These are phyloP conservation scores for Drosophila lini DNA, from an alignment of 1,140 invertebrate genomes.

Conservation along the genomic window DNA sequence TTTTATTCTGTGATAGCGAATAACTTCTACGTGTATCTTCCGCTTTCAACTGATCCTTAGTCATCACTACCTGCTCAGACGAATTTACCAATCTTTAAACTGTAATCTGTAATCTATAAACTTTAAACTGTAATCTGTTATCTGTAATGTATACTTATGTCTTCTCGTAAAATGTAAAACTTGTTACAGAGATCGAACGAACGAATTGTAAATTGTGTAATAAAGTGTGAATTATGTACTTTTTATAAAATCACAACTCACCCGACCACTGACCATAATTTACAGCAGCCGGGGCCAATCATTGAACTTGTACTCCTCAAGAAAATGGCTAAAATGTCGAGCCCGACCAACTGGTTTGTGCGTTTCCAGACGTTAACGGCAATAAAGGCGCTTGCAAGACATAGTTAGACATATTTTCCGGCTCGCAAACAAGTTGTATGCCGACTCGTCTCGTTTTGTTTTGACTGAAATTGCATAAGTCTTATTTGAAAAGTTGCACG, in stretches of 20 bases:
- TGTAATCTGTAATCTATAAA: slow-evolving; percentile 49
- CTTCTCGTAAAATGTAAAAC: slow-evolving; percentile 51
- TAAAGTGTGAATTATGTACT: slow-evolving; percentile 82
- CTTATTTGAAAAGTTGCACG: slow-evolving; percentile 33
- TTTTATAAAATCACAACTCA: slow-evolving; percentile 77
- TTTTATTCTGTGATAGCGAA: slow-evolving; percentile 82
- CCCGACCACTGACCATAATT: slow-evolving; percentile 36
- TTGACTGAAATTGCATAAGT: slow-evolving; percentile 64
- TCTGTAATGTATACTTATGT: slow-evolving; percentile 44
- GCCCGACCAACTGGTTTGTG: slow-evolving; percentile 69
- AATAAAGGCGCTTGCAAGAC: slow-evolving; percentile 55
- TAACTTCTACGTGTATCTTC: slow-evolving; percentile 56
- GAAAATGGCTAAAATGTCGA: slow-evolving; percentile 50
- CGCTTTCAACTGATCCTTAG: slow-evolving; percentile 67
- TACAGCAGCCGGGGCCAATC: slow-evolving; percentile 46
- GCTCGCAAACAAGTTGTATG: slow-evolving; percentile 60
- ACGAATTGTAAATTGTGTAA: slow-evolving; percentile 74
- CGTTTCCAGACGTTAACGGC: slow-evolving; percentile 30
- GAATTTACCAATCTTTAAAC: slow-evolving; percentile 64
- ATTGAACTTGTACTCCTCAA: slow-evolving; percentile 74
- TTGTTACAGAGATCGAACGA: slow-evolving; percentile 67
- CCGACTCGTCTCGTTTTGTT: slow-evolving; percentile 38
- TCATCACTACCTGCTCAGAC: slow-evolving; percentile 74
- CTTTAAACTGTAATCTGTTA: slow-evolving; percentile 45
- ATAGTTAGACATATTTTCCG: slow-evolving; percentile 64